Evolutionary conservation across 2,113 vertebrate genomes (phyloP).

Genomic region (Pollachius pollachius): DNA sequence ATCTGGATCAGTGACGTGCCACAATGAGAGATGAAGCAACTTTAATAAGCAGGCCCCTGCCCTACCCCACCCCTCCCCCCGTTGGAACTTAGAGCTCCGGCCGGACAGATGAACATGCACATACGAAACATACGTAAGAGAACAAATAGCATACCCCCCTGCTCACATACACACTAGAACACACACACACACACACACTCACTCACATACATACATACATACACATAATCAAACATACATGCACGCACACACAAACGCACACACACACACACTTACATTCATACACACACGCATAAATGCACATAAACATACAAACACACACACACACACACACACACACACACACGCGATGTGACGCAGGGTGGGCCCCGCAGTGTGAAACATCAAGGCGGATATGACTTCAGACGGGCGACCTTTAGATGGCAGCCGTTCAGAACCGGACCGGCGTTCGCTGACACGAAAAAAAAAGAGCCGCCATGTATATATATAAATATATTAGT

Average conservation of each 20-base stretch:
- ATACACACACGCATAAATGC: slow-evolving; percentile 5
- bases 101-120: no score
- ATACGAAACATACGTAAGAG: no score
- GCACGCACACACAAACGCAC: slow-evolving; percentile 5
- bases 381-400: slow-evolving; percentile 16
- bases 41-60: slow-evolving; percentile 27
- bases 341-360: no score
- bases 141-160: background rate
- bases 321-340: background rate
- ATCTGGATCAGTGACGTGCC: slow-evolving; percentile 45
- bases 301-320: slow-evolving; percentile 2
- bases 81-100: no score
- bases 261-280: background rate
- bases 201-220: background rate
- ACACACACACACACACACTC: slow-evolving; percentile 3
- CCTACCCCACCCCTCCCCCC: background rate
- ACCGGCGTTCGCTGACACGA: slow-evolving; percentile 47
- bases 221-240: background rate
- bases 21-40: slow-evolving; percentile 36
- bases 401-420: slow-evolving; percentile 27
- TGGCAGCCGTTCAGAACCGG: slow-evolving; percentile 25
- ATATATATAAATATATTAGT: no score
- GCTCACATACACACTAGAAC: background rate
- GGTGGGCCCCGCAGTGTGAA: background rate
- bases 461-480: background rate